These are phyloP conservation scores for Diadumene lineata DNA, from an alignment of 92 coral and sea anemone genomes.

Conservation along the genomic window DNA sequence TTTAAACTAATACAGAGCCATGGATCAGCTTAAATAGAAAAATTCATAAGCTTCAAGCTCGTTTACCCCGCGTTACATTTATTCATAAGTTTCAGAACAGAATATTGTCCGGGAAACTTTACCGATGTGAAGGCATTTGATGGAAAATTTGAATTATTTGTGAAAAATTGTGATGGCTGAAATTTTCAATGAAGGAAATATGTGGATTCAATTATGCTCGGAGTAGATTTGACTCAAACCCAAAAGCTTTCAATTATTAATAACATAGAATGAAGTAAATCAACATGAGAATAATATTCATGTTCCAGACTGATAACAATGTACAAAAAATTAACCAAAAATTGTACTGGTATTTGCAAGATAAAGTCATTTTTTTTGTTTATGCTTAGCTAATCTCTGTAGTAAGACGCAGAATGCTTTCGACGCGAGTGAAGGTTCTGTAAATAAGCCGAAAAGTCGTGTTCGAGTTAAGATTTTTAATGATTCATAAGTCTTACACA, in stretches of 20 bases:
- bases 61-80: background rate
- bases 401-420: background rate
- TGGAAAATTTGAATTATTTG: background rate
- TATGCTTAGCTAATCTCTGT: background rate
- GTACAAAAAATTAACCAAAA: conserved; percentile 6
- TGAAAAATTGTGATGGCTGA: no score
- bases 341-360: background rate
- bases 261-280: conserved; percentile 16
- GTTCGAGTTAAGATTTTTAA: background rate
- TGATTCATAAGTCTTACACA: background rate
- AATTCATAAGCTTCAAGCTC: background rate
- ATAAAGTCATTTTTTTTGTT: background rate
- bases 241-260: conserved; percentile 31
- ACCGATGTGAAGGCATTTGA: background rate
- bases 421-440: background rate
- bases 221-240: conserved; percentile 35
- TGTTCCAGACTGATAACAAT: background rate
- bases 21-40: background rate
- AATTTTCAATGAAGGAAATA: background rate
- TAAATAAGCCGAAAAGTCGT: background rate
- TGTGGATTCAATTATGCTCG: conserved; percentile 30
- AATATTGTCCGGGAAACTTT: background rate
- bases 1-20: background rate
- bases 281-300: background rate
- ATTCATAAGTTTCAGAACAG: background rate